Percentiles rank a stretch among this genome's conserved stretches.
Evolutionary conservation across 2,888 invertebrate species (phyloP).

Genomic region (Helobdella robusta): DNA sequence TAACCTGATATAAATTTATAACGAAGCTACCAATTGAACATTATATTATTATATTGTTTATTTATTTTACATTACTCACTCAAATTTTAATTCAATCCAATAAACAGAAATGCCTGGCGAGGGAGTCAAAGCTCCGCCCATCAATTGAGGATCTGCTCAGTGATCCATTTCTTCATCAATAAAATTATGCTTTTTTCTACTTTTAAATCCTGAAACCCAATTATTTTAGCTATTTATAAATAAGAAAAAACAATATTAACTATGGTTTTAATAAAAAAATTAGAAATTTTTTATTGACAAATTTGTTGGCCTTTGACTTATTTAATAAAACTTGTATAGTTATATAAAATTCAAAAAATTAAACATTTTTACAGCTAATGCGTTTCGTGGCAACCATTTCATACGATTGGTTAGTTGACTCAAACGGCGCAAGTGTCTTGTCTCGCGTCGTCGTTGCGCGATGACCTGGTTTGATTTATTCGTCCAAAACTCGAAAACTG

Average conservation of each 20-base stretch:
- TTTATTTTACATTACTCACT: neutral
- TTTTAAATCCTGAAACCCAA: neutral
- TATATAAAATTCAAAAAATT: too few species aligned
- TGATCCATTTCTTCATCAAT: neutral
- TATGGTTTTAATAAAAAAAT: neutral
- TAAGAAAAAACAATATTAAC: neutral
- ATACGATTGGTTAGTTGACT: too few species aligned
- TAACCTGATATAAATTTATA: too few species aligned
- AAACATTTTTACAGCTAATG: too few species aligned
- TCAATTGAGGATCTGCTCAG: constrained; percentile 9
- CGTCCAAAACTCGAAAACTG: too few species aligned
- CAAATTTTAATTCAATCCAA: neutral
- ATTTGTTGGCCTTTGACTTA: too few species aligned
- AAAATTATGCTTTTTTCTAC: neutral
- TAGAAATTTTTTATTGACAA: too few species aligned
- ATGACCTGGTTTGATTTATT: too few species aligned
- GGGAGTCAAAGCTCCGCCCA: constrained; percentile 7
- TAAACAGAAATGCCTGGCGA: constrained; percentile 16
- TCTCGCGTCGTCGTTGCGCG: too few species aligned
- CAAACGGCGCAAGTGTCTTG: too few species aligned
- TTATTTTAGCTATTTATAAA: neutral
- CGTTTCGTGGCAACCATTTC: too few species aligned
- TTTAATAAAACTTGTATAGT: too few species aligned
- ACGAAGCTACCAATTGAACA: neutral
- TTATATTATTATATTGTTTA: neutral